Evolutionary conservation across 1,140 invertebrate species (phyloP).

Genomic region (Pectinophora gossypiella): DNA sequence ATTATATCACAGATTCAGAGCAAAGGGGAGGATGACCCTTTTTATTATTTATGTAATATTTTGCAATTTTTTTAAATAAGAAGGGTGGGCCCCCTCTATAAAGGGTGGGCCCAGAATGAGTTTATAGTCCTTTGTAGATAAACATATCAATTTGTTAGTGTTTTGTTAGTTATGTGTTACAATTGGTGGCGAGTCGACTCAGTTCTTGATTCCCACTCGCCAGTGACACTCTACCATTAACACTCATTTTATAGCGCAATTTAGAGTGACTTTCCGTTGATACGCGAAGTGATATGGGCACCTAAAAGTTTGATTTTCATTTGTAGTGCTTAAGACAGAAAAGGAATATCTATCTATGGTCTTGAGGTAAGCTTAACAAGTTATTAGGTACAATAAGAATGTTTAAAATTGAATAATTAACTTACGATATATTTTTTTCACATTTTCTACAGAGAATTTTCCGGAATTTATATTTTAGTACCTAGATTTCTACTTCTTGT

Average conservation of each 20-base stretch:
- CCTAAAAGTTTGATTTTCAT: too few relatives aligned
- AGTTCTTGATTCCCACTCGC: slow-evolving; percentile 45
- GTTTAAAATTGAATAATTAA: too few relatives aligned
- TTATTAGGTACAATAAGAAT: too few relatives aligned
- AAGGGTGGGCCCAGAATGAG: slow-evolving; percentile 69
- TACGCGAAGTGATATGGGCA: neutral
- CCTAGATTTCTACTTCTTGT: too few relatives aligned
- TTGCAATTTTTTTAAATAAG: slow-evolving; percentile 69
- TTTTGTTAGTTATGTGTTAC: slow-evolving; percentile 69
- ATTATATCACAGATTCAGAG: slow-evolving; percentile 47
- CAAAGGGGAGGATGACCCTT: slow-evolving; percentile 35
- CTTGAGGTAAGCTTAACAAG: too few relatives aligned
- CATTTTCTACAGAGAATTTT: too few relatives aligned
- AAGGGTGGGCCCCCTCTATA: slow-evolving; percentile 67
- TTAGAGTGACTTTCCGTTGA: slow-evolving; percentile 2
- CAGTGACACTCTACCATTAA: slow-evolving; percentile 37
- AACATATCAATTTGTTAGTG: slow-evolving; percentile 74
- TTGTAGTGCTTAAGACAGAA: too few relatives aligned
- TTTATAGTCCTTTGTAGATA: slow-evolving; percentile 73
- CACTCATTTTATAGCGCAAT: slow-evolving; percentile 23
- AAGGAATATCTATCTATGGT: too few relatives aligned
- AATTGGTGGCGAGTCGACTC: slow-evolving; percentile 44
- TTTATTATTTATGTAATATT: slow-evolving; percentile 73
- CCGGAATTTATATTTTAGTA: too few relatives aligned
- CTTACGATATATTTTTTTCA: too few relatives aligned